Conservation (phyloP, 37 sponge, comb jelly and placozoan species). For the Ephydatia muelleri region DNA sequence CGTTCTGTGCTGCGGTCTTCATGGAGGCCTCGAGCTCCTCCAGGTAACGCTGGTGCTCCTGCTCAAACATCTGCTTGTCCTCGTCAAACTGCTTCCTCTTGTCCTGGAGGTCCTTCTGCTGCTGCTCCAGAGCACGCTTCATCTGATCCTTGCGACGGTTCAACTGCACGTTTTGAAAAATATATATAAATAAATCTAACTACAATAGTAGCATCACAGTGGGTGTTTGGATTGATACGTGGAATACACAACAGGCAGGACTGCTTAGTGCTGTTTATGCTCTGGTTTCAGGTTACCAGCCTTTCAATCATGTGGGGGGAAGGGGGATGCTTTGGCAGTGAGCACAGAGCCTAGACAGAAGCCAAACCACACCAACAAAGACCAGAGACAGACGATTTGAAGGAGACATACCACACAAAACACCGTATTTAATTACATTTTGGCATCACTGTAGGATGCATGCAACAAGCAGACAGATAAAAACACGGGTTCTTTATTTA, state of each 20-base stretch:
- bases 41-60: conserved; percentile 82
- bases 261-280: neutral
- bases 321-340: no score
- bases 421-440: neutral
- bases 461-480: neutral
- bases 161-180: conserved; percentile 47
- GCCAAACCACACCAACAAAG: neutral
- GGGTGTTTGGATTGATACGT: no score
- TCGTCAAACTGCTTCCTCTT: conserved; percentile 88
- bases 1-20: conserved; percentile 14
- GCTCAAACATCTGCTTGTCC: conserved; percentile 84
- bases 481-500: neutral
- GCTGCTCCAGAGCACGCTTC: conserved; percentile 79
- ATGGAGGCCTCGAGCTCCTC: conserved; percentile 66
- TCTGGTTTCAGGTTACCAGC: neutral
- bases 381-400: neutral
- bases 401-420: neutral
- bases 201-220: neutral
- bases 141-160: conserved; percentile 91
- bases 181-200: neutral
- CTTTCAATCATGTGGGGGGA: neutral
- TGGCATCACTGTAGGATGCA: neutral
- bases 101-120: conserved; percentile 77
- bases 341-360: neutral
- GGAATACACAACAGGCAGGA: no score